Evolutionary conservation across 2,113 vertebrate species (phyloP), one percentile per base, ranked within the genome.

Genomic region (Chlorodrepanis virens): DNA sequence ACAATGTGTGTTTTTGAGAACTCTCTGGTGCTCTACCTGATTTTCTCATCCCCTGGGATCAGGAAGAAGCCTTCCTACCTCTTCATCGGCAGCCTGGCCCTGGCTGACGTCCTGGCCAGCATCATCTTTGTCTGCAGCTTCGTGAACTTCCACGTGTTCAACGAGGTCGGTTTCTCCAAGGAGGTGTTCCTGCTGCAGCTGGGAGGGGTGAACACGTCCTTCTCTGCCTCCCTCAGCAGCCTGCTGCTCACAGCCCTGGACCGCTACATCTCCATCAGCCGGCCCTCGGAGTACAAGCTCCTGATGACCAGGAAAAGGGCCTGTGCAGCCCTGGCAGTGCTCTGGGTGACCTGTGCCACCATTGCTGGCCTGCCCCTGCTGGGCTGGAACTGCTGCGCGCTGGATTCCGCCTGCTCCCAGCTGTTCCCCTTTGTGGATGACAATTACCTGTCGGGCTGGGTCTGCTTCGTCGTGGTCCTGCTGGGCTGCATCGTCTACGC

Each of bases 241-340:
- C 97, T 99, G 83, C 97, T 99, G 93, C 97, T 99, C 85, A 99
- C 98, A 1, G 98, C 99, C 14, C 74, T 99, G 60, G 99, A 99
- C 95, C 98, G 99, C 21, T 99, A 99, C 97, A 94, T 99, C 88
- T 99, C 98, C 96, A 98, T 99, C 94, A 90, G 98, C 78, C 96
- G 97, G 27, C 98, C 99, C 4, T 95, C 97, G 3, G 31, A 95
- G 4, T 99, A 99, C 97, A 99, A 98, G 96, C 83, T 97, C 39
- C 93, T 99, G 18, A 95, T 99, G 93, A 99, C 99, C 4, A 98
- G 95, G 14, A 95, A 52, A 25, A 97, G 98, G 80, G 99, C 99
- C 0, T 80, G 98, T 89, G 47, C 75, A 37, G 97, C 98, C 8
- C 95, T 99, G 52, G 96, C 96, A 5, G 52, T 95, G 59, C 97